A percentile compares a stretch with the other conserved stretches of the same genome.
Conservation (phyloP, 2,797 vertebrate species). For the Kryptolebias ocellatus region DNA sequence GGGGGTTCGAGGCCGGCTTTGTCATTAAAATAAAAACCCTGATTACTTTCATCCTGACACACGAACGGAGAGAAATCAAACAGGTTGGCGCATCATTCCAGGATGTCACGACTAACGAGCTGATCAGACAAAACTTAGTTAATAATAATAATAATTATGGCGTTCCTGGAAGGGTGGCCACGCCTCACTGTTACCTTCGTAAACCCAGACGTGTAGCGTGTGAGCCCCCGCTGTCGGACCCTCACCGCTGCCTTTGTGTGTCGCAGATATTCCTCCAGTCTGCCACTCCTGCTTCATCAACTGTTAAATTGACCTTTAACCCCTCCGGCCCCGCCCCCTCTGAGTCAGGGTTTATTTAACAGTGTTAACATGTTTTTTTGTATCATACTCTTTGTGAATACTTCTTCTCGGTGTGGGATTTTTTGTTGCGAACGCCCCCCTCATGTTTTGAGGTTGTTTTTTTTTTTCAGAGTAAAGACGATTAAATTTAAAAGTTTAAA, state of each 20-base stretch:
- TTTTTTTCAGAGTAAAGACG: slow-evolving; percentile 87
- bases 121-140: slow-evolving; percentile 30
- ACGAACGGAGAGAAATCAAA: slow-evolving; percentile 8
- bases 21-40: not conserved
- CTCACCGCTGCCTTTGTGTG: slow-evolving; percentile 22
- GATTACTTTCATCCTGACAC: too few relatives aligned
- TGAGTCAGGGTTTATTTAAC: slow-evolving; percentile 90
- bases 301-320: slow-evolving; percentile 23
- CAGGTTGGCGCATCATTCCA: slow-evolving; percentile 64
- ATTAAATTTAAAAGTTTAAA: slow-evolving; percentile 80
- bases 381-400: slow-evolving; percentile 96
- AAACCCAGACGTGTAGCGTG: slow-evolving; percentile 13
- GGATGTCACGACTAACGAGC: slow-evolving; percentile 60
- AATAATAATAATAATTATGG: slow-evolving; percentile 35
- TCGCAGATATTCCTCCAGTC: slow-evolving; percentile 34
- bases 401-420: slow-evolving; percentile 90
- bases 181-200: slow-evolving; percentile 13
- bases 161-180: slow-evolving; percentile 49
- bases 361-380: slow-evolving; percentile 95
- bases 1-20: slow-evolving; percentile 51
- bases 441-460: slow-evolving; percentile 79
- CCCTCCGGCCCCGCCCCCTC: slow-evolving; percentile 71
- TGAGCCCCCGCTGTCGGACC: slow-evolving; percentile 25
- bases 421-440: slow-evolving; percentile 75
- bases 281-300: slow-evolving; percentile 14